Evolutionary conservation across 1,140 invertebrate species (phyloP).

Genomic region (Lanistes nyassanus): DNA sequence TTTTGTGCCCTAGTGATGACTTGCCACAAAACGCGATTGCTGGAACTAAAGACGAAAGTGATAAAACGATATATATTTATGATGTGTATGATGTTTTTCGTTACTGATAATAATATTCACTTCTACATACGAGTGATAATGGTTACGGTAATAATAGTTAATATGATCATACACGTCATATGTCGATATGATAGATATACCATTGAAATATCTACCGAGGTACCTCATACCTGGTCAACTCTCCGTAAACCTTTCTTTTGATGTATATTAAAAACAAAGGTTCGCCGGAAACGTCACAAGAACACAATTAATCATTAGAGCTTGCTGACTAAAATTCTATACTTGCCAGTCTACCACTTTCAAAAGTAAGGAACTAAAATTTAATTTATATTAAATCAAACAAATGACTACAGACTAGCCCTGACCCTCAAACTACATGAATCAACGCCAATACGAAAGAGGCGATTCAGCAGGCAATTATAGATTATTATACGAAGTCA

Average conservation of each 20-base stretch:
- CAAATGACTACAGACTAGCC: background rate
- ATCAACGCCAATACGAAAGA: background rate
- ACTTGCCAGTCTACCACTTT: no score
- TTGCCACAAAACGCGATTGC: conserved; percentile 60
- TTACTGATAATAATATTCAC: background rate
- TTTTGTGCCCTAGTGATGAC: conserved; percentile 60
- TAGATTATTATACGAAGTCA: background rate
- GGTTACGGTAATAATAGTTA: background rate
- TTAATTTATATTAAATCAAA: no score
- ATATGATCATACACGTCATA: background rate
- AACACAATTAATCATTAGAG: no score
- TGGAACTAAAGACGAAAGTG: conserved; percentile 42
- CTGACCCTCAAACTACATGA: background rate
- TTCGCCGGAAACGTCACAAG: no score
- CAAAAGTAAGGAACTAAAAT: no score
- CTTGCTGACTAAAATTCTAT: background rate
- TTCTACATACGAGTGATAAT: no score
- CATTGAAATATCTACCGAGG: background rate
- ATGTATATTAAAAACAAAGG: no score
- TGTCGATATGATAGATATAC: background rate
- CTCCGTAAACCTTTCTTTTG: no score
- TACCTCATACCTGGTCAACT: background rate
- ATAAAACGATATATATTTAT: conserved; percentile 17
- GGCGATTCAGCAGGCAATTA: background rate
- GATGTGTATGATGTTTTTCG: background rate